Evolutionary conservation across 2,113 vertebrate genomes (phyloP), one percentile per base, ranked within the genome.

Genomic region (Calidris pygmaea): DNA sequence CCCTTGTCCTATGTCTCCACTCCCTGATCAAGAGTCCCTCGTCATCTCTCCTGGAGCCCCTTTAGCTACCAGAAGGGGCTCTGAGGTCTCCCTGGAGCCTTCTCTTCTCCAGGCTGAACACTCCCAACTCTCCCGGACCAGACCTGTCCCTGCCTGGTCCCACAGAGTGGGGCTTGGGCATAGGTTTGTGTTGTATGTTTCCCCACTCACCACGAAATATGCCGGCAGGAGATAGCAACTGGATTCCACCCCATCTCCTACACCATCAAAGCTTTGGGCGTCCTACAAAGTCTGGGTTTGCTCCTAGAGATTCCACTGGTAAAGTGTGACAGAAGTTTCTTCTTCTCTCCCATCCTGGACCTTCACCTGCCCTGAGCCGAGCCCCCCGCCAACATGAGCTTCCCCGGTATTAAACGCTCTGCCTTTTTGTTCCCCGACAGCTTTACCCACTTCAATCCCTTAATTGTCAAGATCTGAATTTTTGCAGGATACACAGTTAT

Each of bases 381-480:
- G 30, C 20, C 37, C 43, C 27, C 45, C 59, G 35, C 14, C 39
- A 66, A 73, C 59, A 70, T 1, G 4, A 85, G 48, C 23, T 18
- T 75, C 52, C 43, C 11, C 11, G 9, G 4, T 70, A 84, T 32
- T 32, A 66, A 91, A 89, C 3, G 8, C 29, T 71, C 34, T 89
- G 56, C 60, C 39, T 75, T 94, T 67, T 80, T 71, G 32, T 32
- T 94, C 73, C 73, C 58, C 1, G 12, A 88, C 66, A 96, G 90
- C 87, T 60, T 84, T 72, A 62, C 85, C 93, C 94, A 77, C 83
- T 94, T 96, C 86, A 93, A 82, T 96, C 85, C 83, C 75, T 82
- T 97, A 96, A 96, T 95, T 80, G 75, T 83, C 21, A 77, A 93
- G 82, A 92, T 94, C 50, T 82, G 86, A 88, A 88, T 96, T 97